phyloP scores from a whole-genome alignment of 2,888 invertebrate genomes.

The Coenonympha glycerion region DNA sequence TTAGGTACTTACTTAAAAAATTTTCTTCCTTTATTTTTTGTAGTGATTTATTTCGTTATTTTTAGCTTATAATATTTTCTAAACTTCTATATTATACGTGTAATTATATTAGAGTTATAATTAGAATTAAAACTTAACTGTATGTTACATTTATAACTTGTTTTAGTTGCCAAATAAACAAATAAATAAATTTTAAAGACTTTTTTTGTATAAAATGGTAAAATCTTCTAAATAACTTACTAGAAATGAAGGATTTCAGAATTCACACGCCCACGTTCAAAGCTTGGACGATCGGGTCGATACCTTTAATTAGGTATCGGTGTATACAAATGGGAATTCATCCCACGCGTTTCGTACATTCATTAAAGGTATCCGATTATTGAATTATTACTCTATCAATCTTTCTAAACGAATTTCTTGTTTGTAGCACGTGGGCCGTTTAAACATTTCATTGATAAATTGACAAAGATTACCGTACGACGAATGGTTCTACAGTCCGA shows the following conservation, averaged over 20 bases:
- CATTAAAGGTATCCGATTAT: slow-evolving; percentile 18
- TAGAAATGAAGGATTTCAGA: slow-evolving; percentile 6
- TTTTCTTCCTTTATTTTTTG: too few species aligned
- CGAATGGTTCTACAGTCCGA: not conserved
- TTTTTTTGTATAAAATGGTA: not conserved
- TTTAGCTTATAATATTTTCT: too few species aligned
- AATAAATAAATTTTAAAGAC: too few species aligned
- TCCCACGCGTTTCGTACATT: slow-evolving; percentile 19
- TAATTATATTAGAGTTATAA: too few species aligned
- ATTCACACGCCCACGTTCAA: slow-evolving; percentile 22
- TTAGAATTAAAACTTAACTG: too few species aligned
- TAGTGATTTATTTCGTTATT: too few species aligned
- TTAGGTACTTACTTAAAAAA: too few species aligned
- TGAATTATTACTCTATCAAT: slow-evolving; percentile 25
- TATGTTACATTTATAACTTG: too few species aligned
- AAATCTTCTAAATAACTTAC: slow-evolving; percentile 1
- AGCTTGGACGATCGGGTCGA: not conserved
- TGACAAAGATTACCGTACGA: slow-evolving; percentile 1
- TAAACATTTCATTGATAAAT: slow-evolving; percentile 13
- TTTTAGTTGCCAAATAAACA: too few species aligned
- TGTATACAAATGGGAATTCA: slow-evolving; percentile 20
- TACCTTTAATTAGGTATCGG: slow-evolving; percentile 12
- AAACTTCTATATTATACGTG: too few species aligned
- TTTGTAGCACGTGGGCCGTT: slow-evolving; percentile 5
- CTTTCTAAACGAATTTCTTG: slow-evolving; percentile 18